phyloP scores from a whole-genome alignment of 1,140 invertebrate genomes.

The Drosophila takahashii region DNA sequence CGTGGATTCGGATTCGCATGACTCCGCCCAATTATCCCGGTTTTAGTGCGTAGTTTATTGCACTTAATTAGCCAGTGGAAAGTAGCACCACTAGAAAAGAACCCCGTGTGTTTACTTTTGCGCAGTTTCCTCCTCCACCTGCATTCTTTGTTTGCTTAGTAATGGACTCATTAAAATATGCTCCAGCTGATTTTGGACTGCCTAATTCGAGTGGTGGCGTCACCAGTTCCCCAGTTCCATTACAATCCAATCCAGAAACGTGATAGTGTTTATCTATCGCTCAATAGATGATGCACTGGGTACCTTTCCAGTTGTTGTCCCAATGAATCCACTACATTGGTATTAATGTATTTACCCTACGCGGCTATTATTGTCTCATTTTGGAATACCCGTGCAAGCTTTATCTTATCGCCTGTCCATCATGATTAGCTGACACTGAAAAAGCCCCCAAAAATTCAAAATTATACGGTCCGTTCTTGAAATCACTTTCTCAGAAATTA shows the following conservation, averaged over 20 bases:
- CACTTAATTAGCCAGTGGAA: slow-evolving; percentile 30
- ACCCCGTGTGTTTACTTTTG: slow-evolving; percentile 52
- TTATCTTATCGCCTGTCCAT: slow-evolving; percentile 27
- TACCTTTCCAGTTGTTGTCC: slow-evolving; percentile 3
- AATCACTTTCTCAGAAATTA: background rate
- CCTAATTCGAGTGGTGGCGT: slow-evolving; percentile 34
- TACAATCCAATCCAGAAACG: slow-evolving; percentile 18
- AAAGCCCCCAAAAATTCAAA: background rate
- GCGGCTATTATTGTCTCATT: slow-evolving; percentile 18
- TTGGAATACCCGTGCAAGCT: slow-evolving; percentile 10
- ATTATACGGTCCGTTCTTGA: background rate
- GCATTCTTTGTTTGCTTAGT: slow-evolving; percentile 44
- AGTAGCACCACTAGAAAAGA: background rate
- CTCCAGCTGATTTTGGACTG: slow-evolving; percentile 31
- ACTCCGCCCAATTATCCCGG: slow-evolving; percentile 36
- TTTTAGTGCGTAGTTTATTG: slow-evolving; percentile 50
- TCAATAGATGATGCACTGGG: slow-evolving; percentile 10
- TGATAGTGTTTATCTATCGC: slow-evolving; percentile 30
- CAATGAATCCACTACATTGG: slow-evolving; percentile 6
- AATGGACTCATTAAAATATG: slow-evolving; percentile 26
- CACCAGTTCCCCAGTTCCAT: slow-evolving; percentile 16
- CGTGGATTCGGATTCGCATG: slow-evolving; percentile 24
- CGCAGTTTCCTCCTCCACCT: slow-evolving; percentile 41
- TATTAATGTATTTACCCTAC: slow-evolving; percentile 19
- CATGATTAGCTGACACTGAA: slow-evolving; percentile 20